phyloP scores from a whole-genome alignment of 2,797 vertebrate species.

The Alcedo atthis region DNA sequence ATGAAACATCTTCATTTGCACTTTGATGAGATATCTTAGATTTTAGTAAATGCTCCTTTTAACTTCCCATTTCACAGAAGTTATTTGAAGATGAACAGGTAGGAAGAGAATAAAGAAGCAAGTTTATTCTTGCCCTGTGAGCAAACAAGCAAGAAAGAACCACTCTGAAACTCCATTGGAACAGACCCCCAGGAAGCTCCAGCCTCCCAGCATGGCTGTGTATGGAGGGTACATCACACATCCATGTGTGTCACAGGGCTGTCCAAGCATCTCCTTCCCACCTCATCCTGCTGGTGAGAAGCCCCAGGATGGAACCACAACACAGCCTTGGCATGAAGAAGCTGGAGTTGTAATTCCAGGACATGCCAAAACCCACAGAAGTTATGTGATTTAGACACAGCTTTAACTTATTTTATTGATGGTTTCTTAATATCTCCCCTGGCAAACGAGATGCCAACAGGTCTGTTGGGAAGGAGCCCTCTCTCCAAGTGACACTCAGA shows the following conservation, averaged over 20 bases:
- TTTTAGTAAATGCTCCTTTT: not conserved
- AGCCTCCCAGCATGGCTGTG: not conserved
- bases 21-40: not conserved
- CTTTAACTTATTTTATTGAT: not conserved
- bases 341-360: not conserved
- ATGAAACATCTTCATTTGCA: not conserved
- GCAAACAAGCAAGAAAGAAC: not conserved
- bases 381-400: not conserved
- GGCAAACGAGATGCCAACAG: not conserved
- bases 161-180: not conserved
- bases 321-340: not conserved
- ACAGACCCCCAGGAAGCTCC: not conserved
- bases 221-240: accelerated
- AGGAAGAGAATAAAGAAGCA: not conserved
- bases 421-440: not conserved
- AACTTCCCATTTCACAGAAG: not conserved
- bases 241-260: not conserved
- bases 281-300: not conserved
- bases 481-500: not conserved
- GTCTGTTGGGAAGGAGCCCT: not conserved
- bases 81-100: not conserved
- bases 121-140: not conserved
- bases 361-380: not conserved
- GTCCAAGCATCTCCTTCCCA: not conserved
- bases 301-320: not conserved